Percentiles rank a stretch among this genome's conserved stretches.
Conservation (phyloP, 2,888 invertebrate species). For the Odontomyia ornata region DNA sequence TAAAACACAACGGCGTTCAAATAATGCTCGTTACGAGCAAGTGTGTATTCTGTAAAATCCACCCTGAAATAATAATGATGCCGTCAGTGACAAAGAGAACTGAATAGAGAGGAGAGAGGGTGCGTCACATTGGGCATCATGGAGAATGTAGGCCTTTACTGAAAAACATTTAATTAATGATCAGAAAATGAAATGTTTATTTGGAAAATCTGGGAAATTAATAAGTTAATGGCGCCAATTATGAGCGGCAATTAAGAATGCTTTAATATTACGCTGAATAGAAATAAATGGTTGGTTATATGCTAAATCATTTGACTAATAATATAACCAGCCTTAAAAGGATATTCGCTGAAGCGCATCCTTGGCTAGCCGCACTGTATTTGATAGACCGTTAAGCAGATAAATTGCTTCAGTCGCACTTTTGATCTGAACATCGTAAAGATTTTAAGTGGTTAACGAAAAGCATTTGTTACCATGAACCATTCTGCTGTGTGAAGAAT, state of each 20-base stretch:
- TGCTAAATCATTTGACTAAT: neutral
- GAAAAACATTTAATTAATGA: slow-evolving; percentile 25
- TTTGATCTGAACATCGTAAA: too few relatives aligned
- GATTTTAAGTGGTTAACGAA: too few relatives aligned
- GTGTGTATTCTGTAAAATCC: neutral
- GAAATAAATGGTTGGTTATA: neutral
- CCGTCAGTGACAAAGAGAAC: too few relatives aligned
- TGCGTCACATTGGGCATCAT: too few relatives aligned
- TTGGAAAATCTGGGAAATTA: slow-evolving; percentile 27
- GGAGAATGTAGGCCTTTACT: neutral
- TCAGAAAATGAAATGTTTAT: slow-evolving; percentile 32
- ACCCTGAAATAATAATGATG: too few relatives aligned
- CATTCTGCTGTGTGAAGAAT: neutral
- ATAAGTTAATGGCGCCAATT: slow-evolving; percentile 29
- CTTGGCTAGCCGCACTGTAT: neutral
- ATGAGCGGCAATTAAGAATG: slow-evolving; percentile 16
- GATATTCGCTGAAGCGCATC: neutral
- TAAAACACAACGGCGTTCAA: neutral
- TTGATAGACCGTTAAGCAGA: neutral
- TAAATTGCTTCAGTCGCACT: neutral
- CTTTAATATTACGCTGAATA: slow-evolving; percentile 1
- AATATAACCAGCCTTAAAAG: neutral
- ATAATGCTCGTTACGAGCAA: neutral
- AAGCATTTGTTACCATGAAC: too few relatives aligned
- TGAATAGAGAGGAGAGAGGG: too few relatives aligned